A percentile compares a stretch with the other conserved stretches of the same genome.
phyloP scores from a whole-genome alignment of 2,888 invertebrate genomes.

The Noctua pronuba region DNA sequence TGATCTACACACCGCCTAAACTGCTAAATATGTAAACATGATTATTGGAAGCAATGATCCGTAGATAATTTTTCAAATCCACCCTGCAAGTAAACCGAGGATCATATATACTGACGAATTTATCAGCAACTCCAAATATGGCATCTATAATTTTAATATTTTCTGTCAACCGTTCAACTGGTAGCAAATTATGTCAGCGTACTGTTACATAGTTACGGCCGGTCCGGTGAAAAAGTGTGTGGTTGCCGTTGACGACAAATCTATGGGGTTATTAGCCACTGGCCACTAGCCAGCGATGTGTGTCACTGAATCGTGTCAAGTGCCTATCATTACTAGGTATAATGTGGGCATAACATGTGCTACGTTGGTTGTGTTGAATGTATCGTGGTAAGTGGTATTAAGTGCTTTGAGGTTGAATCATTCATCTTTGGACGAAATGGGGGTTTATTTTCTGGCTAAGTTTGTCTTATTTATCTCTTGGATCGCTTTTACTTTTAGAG shows the following conservation, averaged over 20 bases:
- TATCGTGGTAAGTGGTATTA: constrained; percentile 14
- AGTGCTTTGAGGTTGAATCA: constrained; percentile 6
- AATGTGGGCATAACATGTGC: constrained; percentile 33
- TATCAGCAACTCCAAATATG: neutral
- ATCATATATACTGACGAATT: neutral
- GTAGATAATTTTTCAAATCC: neutral
- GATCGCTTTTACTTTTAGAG: neutral
- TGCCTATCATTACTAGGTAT: constrained; percentile 51
- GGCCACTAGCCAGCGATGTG: constrained; percentile 49
- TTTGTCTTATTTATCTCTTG: neutral
- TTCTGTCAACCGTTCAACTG: constrained; percentile 44
- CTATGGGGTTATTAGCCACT: constrained; percentile 61
- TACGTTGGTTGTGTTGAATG: constrained; percentile 1
- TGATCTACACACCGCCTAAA: neutral
- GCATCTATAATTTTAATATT: no score
- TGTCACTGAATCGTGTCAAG: constrained; percentile 56
- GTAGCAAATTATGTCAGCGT: constrained; percentile 67
- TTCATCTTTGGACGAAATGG: neutral
- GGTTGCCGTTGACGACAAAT: constrained; percentile 64
- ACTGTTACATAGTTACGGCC: constrained; percentile 67
- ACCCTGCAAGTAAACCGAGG: neutral
- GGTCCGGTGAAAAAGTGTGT: constrained; percentile 59
- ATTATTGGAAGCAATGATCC: neutral
- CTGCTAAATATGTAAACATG: neutral
- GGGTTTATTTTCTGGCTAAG: neutral